Base-by-base conservation (phyloP, 2,113 vertebrate genomes). In the Mustela lutreola region DNA sequence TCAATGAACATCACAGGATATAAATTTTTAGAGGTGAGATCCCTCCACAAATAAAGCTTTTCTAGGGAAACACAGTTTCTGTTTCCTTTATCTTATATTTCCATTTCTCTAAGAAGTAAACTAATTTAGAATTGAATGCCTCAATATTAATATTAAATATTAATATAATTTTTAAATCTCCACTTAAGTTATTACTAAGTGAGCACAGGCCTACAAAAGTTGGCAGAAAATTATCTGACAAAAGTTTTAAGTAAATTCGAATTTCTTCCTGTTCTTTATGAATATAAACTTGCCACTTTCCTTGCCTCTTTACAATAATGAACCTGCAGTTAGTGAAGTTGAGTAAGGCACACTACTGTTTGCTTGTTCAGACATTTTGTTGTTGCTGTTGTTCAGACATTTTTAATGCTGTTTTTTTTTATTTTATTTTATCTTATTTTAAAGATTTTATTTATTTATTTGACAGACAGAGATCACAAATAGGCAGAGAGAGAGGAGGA, bases 91-190 rank as follows among this genome's bases (percentile, higher is more conserved):
- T 19, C 4, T 75, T 67, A 50, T 56, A 76, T 88, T 79, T 93
- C 73, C n/a, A 79, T 65, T 83, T 76, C 70, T 73, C 56, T 48
- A 80, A 95, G 39, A 91, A 65, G 22, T 75, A 86, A 91, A 84
- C 65, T 50, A 89, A 78, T 19, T 94, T 50, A 87, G 11, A 93
- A 63, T 22, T 86, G 4, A 94, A 31, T 45, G 10, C 21, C 33
- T 19, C 8, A 96, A 28, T 95, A 45, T 39, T n/a, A 89, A 53
- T 28, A 60, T 58, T 19, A 95, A 65, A 85, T 15, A 67, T 16
- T 76, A 83, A 56, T 2, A 84, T 45, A 26, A 26, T 50, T 78
- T 75, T 53, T 6, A n/a, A 88, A 45, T 89, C 0, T 42, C 7
- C 39, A 91, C 19, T 83, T 62, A 80, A n/a, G 5, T 42, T 82